Evolutionary conservation across 2,113 vertebrate species (phyloP), one percentile per base, ranked within the genome.

Genomic region (Willisornis vidua): DNA sequence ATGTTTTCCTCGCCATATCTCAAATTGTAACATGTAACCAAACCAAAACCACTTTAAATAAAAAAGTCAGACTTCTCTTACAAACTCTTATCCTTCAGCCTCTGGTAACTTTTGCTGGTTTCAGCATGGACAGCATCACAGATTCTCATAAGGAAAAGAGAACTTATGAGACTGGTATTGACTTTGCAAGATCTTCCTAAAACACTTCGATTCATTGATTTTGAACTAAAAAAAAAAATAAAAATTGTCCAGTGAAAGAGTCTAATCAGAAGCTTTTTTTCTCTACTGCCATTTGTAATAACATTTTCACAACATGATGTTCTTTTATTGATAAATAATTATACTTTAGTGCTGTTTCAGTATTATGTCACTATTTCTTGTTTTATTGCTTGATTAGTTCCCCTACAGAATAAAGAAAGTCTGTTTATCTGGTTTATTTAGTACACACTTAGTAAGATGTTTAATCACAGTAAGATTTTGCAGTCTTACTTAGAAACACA

Each of bases 381-480:
- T 85, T 90, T 73, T 41, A 45, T 28, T 52, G 16, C 33, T 76
- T 84, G 35, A 90, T 74, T 90, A 84, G 14, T 52, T 86, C 29
- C 37, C 68, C 84, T 12, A 88, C 57, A 82, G 41, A 94, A 86
- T 10, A 93, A 79, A 92, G 72, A 89, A 93, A 93, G 85, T 67
- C 16, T 31, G 10, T 87, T 91, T 88, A 86, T 78, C 35, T 63
- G 16, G 19, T 57, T 66, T 71, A 71, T 67, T 96, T 81, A 74
- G 65, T 41, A 80, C 41, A 33, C 33, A 71, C 35, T 86, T 80
- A 81, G 20, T 58, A 87, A 87, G 43, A 83, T 49, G 17, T 26
- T 72, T 84, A 70, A 83, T 76, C 49, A 85, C 55, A 66, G 65
- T 18, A 74, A 51, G 46, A 65, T 72, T 87, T 90, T 95, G 33